Evolutionary conservation across 2,113 vertebrate species (phyloP).

Genomic region (Nycticebus coucang): DNA sequence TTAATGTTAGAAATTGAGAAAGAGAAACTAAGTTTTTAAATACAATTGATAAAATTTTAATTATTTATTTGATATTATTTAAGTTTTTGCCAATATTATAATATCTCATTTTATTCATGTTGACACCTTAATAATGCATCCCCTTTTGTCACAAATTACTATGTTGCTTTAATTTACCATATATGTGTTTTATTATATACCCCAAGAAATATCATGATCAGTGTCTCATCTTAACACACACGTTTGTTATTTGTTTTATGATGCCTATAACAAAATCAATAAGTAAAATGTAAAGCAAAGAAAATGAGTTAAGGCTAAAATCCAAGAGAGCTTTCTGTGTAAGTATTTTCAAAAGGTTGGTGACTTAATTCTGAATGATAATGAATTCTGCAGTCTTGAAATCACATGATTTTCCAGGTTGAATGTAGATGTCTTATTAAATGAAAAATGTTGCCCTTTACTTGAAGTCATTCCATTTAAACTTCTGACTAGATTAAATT

Average conservation of each 20-base stretch:
- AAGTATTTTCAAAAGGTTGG: slow-evolving; percentile 28
- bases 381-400: neutral
- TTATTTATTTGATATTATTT: neutral
- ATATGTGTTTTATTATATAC: neutral
- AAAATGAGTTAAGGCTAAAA: neutral
- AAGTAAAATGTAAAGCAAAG: neutral
- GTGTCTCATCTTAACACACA: neutral
- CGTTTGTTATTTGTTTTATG: neutral
- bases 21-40: neutral
- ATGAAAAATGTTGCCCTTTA: slow-evolving; percentile 67
- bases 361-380: slow-evolving; percentile 52
- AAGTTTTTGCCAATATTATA: neutral
- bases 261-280: neutral
- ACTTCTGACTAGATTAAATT: slow-evolving; percentile 53
- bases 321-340: neutral
- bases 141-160: neutral
- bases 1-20: neutral
- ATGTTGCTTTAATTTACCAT: neutral
- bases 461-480: slow-evolving; percentile 11
- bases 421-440: slow-evolving; percentile 59
- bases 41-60: neutral
- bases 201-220: neutral
- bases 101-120: neutral
- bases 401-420: slow-evolving; percentile 17
- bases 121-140: neutral